A percentile compares a stretch with the other conserved stretches of the same genome.
phyloP scores from a whole-genome alignment of 2,113 vertebrate species.

The Chamaetylas fuelleborni region DNA sequence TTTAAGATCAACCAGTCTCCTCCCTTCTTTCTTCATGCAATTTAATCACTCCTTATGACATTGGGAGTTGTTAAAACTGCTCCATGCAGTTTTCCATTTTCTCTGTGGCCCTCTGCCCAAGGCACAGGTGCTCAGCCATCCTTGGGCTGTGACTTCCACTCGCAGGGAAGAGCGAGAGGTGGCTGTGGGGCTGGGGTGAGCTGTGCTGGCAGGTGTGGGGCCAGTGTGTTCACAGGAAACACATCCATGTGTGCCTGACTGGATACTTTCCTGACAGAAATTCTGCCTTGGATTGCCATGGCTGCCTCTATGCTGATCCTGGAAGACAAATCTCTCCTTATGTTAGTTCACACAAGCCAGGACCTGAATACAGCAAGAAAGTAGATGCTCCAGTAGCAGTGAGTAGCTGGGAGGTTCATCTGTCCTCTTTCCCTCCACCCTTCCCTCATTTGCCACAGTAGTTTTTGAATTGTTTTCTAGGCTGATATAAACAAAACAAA shows the following conservation, averaged over 20 bases:
- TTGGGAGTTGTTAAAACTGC: background rate
- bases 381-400: background rate
- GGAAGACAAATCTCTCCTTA: background rate
- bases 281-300: background rate
- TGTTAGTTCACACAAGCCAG: background rate
- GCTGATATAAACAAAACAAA: background rate
- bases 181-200: background rate
- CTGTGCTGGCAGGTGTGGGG: background rate
- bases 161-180: fast-evolving
- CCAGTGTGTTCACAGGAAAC: background rate
- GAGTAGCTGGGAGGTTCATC: background rate
- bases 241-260: background rate
- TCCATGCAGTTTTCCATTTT: background rate
- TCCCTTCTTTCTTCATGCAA: background rate
- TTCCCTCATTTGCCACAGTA: background rate
- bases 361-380: background rate
- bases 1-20: background rate
- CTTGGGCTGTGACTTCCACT: background rate
- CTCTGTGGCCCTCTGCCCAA: background rate
- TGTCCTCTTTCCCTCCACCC: background rate
- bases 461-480: background rate
- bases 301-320: background rate
- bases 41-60: background rate
- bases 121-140: background rate
- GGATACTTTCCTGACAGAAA: background rate